These are phyloP conservation scores for Philereme transversata DNA, from an alignment of 2,888 invertebrate species.

Conservation along the genomic window DNA sequence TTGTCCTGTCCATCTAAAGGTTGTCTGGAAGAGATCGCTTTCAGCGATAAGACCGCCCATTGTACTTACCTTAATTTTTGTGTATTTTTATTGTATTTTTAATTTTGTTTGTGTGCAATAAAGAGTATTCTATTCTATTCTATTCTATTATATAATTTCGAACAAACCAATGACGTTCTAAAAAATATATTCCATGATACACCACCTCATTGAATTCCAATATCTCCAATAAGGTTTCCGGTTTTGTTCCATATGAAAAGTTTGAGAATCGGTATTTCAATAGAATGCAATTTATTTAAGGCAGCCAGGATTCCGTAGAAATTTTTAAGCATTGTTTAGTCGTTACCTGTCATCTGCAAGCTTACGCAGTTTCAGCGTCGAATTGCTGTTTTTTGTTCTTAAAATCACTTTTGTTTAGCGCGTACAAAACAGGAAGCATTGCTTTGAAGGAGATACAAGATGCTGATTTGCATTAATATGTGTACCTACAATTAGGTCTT, in stretches of 20 bases:
- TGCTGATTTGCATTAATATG: too few relatives aligned
- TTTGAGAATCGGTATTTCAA: constrained; percentile 21
- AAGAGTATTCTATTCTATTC: too few relatives aligned
- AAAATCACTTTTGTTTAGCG: constrained; percentile 29
- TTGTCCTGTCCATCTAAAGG: too few relatives aligned
- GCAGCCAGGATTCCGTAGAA: constrained; percentile 19
- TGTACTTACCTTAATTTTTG: too few relatives aligned
- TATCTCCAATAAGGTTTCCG: constrained; percentile 25
- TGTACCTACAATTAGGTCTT: too few relatives aligned
- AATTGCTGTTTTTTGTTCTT: constrained; percentile 26
- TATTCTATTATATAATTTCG: neutral
- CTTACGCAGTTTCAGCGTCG: constrained; percentile 5
- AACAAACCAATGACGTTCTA: constrained; percentile 6
- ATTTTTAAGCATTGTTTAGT: constrained; percentile 30
- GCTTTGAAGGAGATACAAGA: too few relatives aligned
- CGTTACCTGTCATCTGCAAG: constrained; percentile 29
- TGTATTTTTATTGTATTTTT: too few relatives aligned
- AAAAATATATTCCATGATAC: constrained; percentile 14
- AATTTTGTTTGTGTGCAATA: too few relatives aligned
- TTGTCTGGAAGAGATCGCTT: too few relatives aligned
- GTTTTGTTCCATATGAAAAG: constrained; percentile 25
- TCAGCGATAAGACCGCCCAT: too few relatives aligned
- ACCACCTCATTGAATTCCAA: constrained; percentile 25
- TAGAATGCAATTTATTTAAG: constrained; percentile 24
- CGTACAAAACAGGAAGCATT: too few relatives aligned